Conservation (phyloP, 1,140 invertebrate genomes). For the Muscidifurax raptorellus region DNA sequence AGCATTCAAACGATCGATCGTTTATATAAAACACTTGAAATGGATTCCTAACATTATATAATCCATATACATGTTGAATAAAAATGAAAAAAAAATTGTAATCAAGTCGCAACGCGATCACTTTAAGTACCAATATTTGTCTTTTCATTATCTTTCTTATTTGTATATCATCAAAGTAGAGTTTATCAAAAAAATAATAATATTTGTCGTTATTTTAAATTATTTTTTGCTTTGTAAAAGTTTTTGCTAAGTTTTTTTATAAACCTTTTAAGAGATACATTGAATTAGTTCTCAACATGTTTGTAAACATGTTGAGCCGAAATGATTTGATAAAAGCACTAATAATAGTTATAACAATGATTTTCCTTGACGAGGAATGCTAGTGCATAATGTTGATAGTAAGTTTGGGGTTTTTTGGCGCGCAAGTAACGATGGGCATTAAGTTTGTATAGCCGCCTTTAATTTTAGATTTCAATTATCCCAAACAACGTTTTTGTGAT, state of each 20-base stretch:
- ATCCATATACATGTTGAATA: conserved; percentile 28
- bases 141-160: conserved; percentile 20
- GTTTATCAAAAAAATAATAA: conserved; percentile 5
- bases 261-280: not conserved
- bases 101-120: not conserved
- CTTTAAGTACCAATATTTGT: not conserved
- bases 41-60: conserved; percentile 53
- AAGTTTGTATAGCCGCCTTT: not conserved
- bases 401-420: not conserved
- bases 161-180: not conserved
- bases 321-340: not conserved
- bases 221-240: conserved; percentile 17
- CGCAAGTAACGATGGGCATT: conserved; percentile 30
- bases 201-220: not conserved
- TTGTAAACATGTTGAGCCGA: too few species aligned
- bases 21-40: conserved; percentile 49
- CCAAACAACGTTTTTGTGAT: not conserved
- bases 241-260: not conserved
- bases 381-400: not conserved
- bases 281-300: too few species aligned
- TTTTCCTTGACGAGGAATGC: not conserved
- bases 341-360: not conserved
- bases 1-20: conserved; percentile 25
- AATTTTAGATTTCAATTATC: not conserved
- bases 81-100: conserved; percentile 35